Evolutionary conservation across 2,888 invertebrate species (phyloP).

Genomic region (Lamellibrachia columna): DNA sequence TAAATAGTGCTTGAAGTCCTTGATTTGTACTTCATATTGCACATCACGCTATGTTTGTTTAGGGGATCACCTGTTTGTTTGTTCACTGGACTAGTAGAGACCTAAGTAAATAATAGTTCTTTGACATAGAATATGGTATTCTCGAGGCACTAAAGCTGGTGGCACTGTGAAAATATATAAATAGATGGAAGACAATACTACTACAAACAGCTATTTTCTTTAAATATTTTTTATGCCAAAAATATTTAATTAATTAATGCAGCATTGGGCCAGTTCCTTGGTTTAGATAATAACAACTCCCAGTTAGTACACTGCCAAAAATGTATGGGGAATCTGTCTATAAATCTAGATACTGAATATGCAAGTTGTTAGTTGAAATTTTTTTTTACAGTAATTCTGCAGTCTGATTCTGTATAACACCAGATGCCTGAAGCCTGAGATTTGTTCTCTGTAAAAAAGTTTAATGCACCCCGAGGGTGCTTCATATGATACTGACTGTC

Average conservation of each 20-base stretch:
- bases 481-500: neutral
- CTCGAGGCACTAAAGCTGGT: neutral
- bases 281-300: neutral
- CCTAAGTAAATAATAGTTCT: neutral
- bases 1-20: neutral
- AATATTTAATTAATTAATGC: neutral
- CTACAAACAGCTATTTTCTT: neutral
- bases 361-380: neutral
- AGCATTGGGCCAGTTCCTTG: neutral
- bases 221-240: neutral
- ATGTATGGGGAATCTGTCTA: neutral
- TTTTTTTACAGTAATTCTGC: neutral
- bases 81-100: neutral
- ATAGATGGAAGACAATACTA: too few relatives aligned
- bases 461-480: neutral
- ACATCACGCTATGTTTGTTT: neutral
- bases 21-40: neutral
- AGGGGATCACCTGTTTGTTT: neutral
- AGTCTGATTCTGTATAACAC: neutral
- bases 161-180: neutral
- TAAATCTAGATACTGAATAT: neutral
- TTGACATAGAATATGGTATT: neutral
- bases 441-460: neutral
- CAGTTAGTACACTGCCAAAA: neutral
- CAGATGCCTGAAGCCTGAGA: neutral